Conservation (phyloP, 2,113 vertebrate genomes). For the Campylomormyrus tamandua region DNA sequence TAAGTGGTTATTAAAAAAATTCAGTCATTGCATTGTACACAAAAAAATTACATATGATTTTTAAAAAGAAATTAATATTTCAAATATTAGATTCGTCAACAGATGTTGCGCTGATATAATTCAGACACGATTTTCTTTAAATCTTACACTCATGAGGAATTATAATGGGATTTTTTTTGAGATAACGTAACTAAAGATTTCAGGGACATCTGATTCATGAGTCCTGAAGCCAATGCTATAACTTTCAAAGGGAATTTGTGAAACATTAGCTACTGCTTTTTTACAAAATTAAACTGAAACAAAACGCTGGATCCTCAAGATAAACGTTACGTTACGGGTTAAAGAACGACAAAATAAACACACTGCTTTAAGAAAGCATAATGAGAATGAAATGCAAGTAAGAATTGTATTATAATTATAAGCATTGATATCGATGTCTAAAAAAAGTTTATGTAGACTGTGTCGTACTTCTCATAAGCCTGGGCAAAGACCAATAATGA, state of each 20-base stretch:
- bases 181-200: not conserved
- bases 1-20: not conserved
- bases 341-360: not conserved
- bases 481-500: not conserved
- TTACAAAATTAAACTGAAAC: not conserved
- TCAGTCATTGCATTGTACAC: not conserved
- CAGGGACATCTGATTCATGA: not conserved
- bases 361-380: not conserved
- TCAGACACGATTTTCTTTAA: not conserved
- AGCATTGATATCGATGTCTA: not conserved
- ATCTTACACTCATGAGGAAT: not conserved
- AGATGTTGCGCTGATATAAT: not conserved
- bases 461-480: not conserved
- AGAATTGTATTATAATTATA: not conserved
- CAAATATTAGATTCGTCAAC: not conserved
- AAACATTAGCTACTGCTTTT: not conserved
- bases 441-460: not conserved
- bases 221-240: not conserved
- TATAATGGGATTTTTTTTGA: not conserved
- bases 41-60: not conserved
- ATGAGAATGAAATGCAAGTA: not conserved
- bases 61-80: not conserved
- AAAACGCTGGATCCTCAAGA: not conserved
- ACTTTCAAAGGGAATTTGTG: not conserved
- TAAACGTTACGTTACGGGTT: not conserved